Base-by-base conservation (phyloP, 2,888 invertebrate species). In the Bursaphelenchus okinawaensis region DNA sequence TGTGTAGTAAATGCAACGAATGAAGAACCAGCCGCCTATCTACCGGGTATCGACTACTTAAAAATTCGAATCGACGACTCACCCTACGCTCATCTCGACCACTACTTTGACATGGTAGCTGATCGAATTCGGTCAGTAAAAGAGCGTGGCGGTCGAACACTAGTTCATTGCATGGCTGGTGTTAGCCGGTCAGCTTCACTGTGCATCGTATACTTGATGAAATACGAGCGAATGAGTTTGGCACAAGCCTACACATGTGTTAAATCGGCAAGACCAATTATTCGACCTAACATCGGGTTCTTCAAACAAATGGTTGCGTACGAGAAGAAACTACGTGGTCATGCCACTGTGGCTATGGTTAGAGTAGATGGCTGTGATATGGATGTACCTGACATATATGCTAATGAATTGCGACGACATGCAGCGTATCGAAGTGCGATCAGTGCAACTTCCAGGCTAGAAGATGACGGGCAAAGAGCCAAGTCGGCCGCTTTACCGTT, bases 161-260 rank as follows among this genome's bases (percentile, higher is more conserved):
- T 93, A 71, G 89, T 93, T 0, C 93, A 93, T 82, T 93, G 93
- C 82, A 90, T 92, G 20, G 92, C 92, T 0, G 93, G 93, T 0
- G 90, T 92, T 3, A 91, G 91, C 71, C 87, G 93, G 63, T 91
- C 91, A 0, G 91, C 92, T 16, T 88, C 90, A 0, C 86, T 93
- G 0, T 90, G 91, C 82, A 86, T 93, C 75, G 92, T 91, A 19
- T 93, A 92, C 83, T 87, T 93, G 52, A 89, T 93, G 85, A 92
- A 92, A 84, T 88, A 91, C 85, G 87, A 88, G 73, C 86, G 88
- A 67, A 89, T 92, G 89, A 88, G 88, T 6, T 86, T 93, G n/a
- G 70, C 77, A 23, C 78, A 76, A 58, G 75, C 73, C 2, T 75
- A 72, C 55, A 71, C 75, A 60, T 73, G 69, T 57, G 68, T 77